Evolutionary conservation across 2,797 vertebrate genomes (phyloP), one percentile per base, ranked within the genome.

Genomic region (Eurystomus glaucurus): DNA sequence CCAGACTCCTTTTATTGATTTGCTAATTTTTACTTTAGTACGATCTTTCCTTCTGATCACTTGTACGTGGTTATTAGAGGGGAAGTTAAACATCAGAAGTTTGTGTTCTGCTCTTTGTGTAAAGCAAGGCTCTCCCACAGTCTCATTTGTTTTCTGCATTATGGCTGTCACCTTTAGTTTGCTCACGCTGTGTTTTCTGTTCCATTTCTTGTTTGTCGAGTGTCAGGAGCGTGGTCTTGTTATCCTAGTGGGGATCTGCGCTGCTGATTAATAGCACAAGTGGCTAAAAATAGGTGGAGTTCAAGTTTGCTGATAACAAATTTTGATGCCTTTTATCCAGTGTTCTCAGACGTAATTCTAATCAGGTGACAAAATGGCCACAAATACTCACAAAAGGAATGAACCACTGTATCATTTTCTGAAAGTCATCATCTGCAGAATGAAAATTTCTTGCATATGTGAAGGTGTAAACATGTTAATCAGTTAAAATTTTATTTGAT

Each of bases 261-360:
- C 68, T 66, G 70, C 84, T 90, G 87, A 77, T 95, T 95, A 91
- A 77, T 52, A 74, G 61, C 69, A 83, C 55, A 70, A 50, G 13
- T 7, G 35, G 26, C 77, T 93, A 93, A 95, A 95, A 92, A 88
- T 64, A 93, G 48, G n/a, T 41, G 78, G 11, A 90, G 35, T 35
- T 92, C n/a, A 39, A 74, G 70, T 64, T 88, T 91, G 33, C 39
- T 75, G 69, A 31, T 74, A 61, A 58, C 50, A 68, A 43, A 28
- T 37, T 75, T 29, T 58, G 43, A 21, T 41, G 46, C 50, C 26
- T 97, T 95, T 68, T 78, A 57, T 57, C 37, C 55, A n/a, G 10
- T 14, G 8, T 37, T 80, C 82, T 69, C 39, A 78, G 46, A 43
- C 0, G 1, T 39, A 46, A 91, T 75, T 75, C 75, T 74, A 39